Conservation (phyloP, 2,888 invertebrate genomes). For the Hirtodrosophila confusa region DNA sequence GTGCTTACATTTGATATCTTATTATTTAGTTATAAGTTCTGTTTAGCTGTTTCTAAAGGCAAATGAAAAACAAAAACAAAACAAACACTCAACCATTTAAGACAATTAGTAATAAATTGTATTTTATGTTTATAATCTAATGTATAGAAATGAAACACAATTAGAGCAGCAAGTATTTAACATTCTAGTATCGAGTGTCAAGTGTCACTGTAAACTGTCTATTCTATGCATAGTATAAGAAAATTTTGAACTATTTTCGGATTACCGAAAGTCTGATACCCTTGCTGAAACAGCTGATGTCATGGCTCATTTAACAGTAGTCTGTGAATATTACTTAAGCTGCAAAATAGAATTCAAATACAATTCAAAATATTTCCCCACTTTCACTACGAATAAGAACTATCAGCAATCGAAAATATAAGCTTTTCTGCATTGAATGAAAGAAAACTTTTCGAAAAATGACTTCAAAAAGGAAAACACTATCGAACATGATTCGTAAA, state of each 20-base stretch:
- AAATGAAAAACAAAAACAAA: slow-evolving; percentile 16
- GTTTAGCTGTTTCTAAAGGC: slow-evolving; percentile 20
- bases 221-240: slow-evolving; percentile 18
- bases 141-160: slow-evolving; percentile 61
- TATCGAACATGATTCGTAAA: too few species aligned
- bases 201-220: slow-evolving; percentile 32
- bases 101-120: slow-evolving; percentile 24
- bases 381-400: too few species aligned
- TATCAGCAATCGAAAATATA: not conserved
- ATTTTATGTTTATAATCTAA: slow-evolving; percentile 35
- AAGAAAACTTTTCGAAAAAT: too few species aligned
- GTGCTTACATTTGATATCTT: slow-evolving; percentile 8
- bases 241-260: slow-evolving; percentile 8
- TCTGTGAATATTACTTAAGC: too few species aligned
- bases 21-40: slow-evolving; percentile 36
- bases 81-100: slow-evolving; percentile 9
- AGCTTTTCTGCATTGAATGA: too few species aligned
- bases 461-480: too few species aligned
- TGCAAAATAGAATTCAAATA: too few species aligned
- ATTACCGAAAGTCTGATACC: slow-evolving; percentile 18
- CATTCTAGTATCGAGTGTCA: slow-evolving; percentile 24
- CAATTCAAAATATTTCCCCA: too few species aligned
- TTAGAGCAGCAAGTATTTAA: slow-evolving; percentile 74
- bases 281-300: not conserved
- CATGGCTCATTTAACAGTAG: too few species aligned